Evolutionary conservation across 2,888 invertebrate species (phyloP), one percentile per base, ranked within the genome.

Genomic region (Ophraella communa): DNA sequence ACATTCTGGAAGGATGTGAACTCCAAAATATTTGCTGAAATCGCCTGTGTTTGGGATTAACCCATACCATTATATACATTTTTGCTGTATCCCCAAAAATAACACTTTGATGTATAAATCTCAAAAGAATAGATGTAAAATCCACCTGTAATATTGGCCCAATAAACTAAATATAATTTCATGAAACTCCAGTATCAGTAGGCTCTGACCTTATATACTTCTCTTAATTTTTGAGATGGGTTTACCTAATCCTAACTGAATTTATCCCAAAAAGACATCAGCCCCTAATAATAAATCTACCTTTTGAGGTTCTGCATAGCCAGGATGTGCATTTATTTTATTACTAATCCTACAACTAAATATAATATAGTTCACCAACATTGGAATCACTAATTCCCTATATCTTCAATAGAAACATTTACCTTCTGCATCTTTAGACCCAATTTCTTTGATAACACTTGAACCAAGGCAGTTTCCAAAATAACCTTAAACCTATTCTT

Each of bases 111-210:
- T 51, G n/a, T 45, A 63, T 23, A 52, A 66, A 66, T 11, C 56
- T 33, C 11, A 63, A 55, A 2, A 66, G 14, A 55, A 66, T 64
- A 8, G 59, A 44, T 10, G 59, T n/a, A 10, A 66, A 52, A 20
- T 62, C 66, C 21, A 60, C 64, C 27, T 66, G 66, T 11, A 66
- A 27, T 21, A 42, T 58, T 17, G 66, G 64, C 17, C 64, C 64
- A 23, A 33, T 51, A 30, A 27, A 54, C 20, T 66, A 59, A 7
- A 66, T 42, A 49, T 62, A 51, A 14, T 63, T 66, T 4, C 63
- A 35, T 8, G 63, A 63, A 20, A 60, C 24, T 18, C 60, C 66
- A 21, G 18, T 60, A 18, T 56, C 52, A 23, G 56, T 42, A 18
- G 33, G 33, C 4, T 44, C 53, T 23, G 66, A 66, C 5, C 39